Evolutionary conservation across 2,888 invertebrate species (phyloP), one percentile per base, ranked within the genome.

Genomic region (Halictus ligatus): DNA sequence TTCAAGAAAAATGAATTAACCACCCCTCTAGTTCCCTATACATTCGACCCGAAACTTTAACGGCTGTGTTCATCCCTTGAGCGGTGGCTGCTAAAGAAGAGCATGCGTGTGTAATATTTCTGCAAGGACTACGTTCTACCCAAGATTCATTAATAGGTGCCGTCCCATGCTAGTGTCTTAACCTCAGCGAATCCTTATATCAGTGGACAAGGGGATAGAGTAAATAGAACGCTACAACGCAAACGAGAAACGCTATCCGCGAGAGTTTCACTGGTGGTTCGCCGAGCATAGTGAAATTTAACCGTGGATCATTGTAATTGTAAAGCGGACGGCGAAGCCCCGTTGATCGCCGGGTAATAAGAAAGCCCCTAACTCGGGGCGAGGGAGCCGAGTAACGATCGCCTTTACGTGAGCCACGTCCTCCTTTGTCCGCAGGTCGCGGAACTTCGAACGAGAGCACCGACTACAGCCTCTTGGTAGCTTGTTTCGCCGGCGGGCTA

Each of bases 381-480:
- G 25, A 60, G 60, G 25, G 25, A 60, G 60, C 25, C 21, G 35
- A 13, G 25, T 74, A 78, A 72, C 78, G 60, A 77, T 60, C 64
- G 21, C n/a, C 46, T 79, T 81, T 78, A 76, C 64, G 84, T 18
- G 67, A 87, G 88, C 81, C 80, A 88, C 82, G 82, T 78, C 54
- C 80, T 64, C 84, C 80, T 87, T 64, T 83, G 87, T 86, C 84
- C 54, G 54, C 91, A 94, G 94, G 94, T 89, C 93, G 93, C 29
- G 94, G 92, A n/a, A 93, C 94, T 0, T 89, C 92, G 21, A 91
- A 92, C 64, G 92, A 92, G 60, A 77, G 86, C 73, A 90, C 89
- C 43, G 94, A 94, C 86, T 94, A 94, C 90, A 94, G 94, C 83
- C 90, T 94, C 10, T 83, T 94, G 86, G 93, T 94, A 43, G 94